Evolutionary conservation across 2,113 vertebrate species (phyloP), one percentile per base, ranked within the genome.

Genomic region (Heliornis fulica): DNA sequence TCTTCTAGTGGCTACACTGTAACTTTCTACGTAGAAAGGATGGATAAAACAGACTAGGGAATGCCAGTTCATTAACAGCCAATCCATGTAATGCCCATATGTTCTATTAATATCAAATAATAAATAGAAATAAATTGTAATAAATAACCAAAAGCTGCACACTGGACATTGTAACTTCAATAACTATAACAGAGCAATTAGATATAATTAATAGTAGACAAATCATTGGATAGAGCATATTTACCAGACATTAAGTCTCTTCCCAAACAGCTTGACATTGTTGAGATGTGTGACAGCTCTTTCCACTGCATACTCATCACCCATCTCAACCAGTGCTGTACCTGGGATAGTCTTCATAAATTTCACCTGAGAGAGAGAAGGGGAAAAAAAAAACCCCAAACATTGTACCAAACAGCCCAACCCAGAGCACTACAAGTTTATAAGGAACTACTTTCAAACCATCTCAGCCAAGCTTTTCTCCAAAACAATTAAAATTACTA

Each of bases 291-390:
- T 99, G 94, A 99, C 99, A 43, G 99, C 99, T 97, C 99, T 97
- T 98, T 99, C 99, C 61, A 99, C 99, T 46, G 99, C 99, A 18
- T 99, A 99, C 80, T 99, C 99, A 86, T 99, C 99, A 23, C 99
- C 99, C 99, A 99, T 99, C 98, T 99, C 99, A 46, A 99, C 99
- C 93, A 99, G 92, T 15, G 99, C 99, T 1, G 99, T 99, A 36
- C 99, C 99, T 5, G 99, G 99, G 93, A 99, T 99, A 34, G 99
- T 99, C 98, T 99, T 99, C 99, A 99, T 99, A 91, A 99, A 99
- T 96, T 99, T 99, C 54, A 99, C 99, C 99, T 99, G 93, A 21
- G 70, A 88, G 0, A 87, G 23, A 56, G 6, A 63, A 64, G 4
- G n/a, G n/a, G n/a, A n/a, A 22, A 31, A 8, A 51, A 68, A 83